A percentile compares a stretch with the other conserved stretches of the same genome.
These are phyloP conservation scores for Epistrophe grossulariae DNA, from an alignment of 2,888 invertebrate species.

Conservation along the genomic window DNA sequence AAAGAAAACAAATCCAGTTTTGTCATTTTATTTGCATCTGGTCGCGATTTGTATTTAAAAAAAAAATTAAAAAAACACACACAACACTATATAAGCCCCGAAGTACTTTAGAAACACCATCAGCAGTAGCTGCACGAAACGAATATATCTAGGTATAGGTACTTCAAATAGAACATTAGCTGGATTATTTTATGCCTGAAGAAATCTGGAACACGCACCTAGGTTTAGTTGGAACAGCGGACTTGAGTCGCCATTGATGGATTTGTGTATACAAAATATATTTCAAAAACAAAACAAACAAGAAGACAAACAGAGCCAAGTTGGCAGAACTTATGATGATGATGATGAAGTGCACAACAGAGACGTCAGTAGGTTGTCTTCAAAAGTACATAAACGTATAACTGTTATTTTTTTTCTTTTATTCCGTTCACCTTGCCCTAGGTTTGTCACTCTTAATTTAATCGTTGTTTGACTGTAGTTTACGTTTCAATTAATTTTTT, in stretches of 20 bases:
- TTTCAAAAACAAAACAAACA: slow-evolving; percentile 3
- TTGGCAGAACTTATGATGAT: slow-evolving; percentile 21
- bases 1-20: slow-evolving; percentile 65
- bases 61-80: slow-evolving; percentile 1
- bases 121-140: not conserved
- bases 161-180: slow-evolving; percentile 59
- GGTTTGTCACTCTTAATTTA: slow-evolving; percentile 64
- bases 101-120: slow-evolving; percentile 40
- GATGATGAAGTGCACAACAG: not conserved
- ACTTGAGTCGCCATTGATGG: slow-evolving; percentile 50
- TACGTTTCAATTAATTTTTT: slow-evolving; percentile 53
- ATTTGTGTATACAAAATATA: slow-evolving; percentile 31
- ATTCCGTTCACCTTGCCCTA: slow-evolving; percentile 68
- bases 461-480: slow-evolving; percentile 49
- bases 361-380: slow-evolving; percentile 2
- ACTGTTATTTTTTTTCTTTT: not conserved
- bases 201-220: slow-evolving; percentile 73
- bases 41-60: slow-evolving; percentile 52
- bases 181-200: slow-evolving; percentile 69
- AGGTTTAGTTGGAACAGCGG: slow-evolving; percentile 25
- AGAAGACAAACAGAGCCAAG: slow-evolving; percentile 10
- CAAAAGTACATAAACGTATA: slow-evolving; percentile 20
- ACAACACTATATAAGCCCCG: slow-evolving; percentile 5
- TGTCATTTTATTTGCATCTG: slow-evolving; percentile 65
- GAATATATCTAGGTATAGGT: no score